Evolutionary conservation across 2,888 invertebrate genomes (phyloP).

Genomic region (Baccha elongata): DNA sequence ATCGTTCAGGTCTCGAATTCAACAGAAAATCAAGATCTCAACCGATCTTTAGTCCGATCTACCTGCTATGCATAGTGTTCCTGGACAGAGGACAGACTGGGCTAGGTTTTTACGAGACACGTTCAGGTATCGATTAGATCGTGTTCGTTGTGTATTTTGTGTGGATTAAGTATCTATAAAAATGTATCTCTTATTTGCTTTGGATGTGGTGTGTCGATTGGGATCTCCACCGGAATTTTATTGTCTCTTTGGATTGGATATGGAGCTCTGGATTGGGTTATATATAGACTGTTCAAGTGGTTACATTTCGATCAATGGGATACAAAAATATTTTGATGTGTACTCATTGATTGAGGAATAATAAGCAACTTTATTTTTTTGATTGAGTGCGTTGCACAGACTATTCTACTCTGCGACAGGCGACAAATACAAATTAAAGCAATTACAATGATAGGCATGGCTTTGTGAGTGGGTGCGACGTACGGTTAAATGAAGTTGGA

Average conservation of each 20-base stretch:
- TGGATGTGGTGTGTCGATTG: slow-evolving; percentile 59
- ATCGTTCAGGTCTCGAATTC: slow-evolving; percentile 39
- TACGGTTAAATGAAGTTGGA: slow-evolving; percentile 28
- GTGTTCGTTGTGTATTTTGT: slow-evolving; percentile 72
- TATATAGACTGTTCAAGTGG: slow-evolving; percentile 1
- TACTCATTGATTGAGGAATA: slow-evolving; percentile 67
- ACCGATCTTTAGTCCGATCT: slow-evolving; percentile 49
- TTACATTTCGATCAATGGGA: slow-evolving; percentile 63
- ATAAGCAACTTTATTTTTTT: slow-evolving; percentile 57
- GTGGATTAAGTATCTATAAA: slow-evolving; percentile 74
- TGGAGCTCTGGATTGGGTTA: slow-evolving; percentile 30
- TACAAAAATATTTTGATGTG: slow-evolving; percentile 66
- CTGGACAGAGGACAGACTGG: slow-evolving; percentile 28
- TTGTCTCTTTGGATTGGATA: slow-evolving; percentile 43
- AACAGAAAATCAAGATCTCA: slow-evolving; percentile 70
- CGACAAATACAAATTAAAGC: slow-evolving; percentile 73
- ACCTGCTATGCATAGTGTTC: slow-evolving; percentile 54
- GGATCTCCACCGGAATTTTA: slow-evolving; percentile 72
- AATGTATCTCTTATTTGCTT: slow-evolving; percentile 68
- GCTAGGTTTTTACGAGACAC: slow-evolving; percentile 59
- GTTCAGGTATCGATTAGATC: slow-evolving; percentile 73
- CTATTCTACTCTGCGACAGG: slow-evolving; percentile 57
- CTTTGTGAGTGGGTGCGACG: slow-evolving; percentile 61
- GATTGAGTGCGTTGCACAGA: slow-evolving; percentile 63
- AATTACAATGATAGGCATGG: slow-evolving; percentile 59